Base-by-base conservation (phyloP, 2,113 vertebrate genomes). In the Brachyhypopomus occidentalis region DNA sequence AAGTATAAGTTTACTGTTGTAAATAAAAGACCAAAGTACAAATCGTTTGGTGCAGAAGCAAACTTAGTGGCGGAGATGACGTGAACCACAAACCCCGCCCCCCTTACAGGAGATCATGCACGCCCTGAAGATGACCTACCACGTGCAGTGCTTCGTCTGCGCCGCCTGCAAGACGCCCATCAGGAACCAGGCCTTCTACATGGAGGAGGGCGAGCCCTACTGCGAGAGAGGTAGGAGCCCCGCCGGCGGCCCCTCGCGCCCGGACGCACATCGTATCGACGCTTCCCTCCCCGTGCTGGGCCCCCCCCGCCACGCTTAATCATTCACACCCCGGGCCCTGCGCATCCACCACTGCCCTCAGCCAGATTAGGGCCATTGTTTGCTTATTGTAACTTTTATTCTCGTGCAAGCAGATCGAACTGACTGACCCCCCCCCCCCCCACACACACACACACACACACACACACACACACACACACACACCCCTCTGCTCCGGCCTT, bases 111-210 rank as follows among this genome's bases (percentile, higher is more conserved):
- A 98, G 89, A 97, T 99, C 91, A 99, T 99, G 98, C 98, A 99
- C 0, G 98, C 98, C 0, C 93, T 99, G 89, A 99, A 99, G 94
- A 97, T 97, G 96, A 99, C 98, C 87, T 99, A 97, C 95, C 98
- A 99, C 0, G 96, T 98, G 63, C 93, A 97, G 71, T 99, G 98
- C 90, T 99, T 99, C 89, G 95, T 95, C 56, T 99, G 98, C 0
- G 93, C 96, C 0, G 97, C 97, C 86, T 99, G 98, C 90, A 98
- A 97, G 92, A 92, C 90, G 1, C 94, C 98, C 60, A 98, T 99
- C 87, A 95, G 98, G 87, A 98, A 99, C 91, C 93, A 96, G 70
- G 97, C 97, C 84, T 99, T 99, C 89, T 99, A 98, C 91, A 98
- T 99, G 97, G 98, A 99, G 87, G 98, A 98, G 83, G 98, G 98